A percentile compares a stretch with the other conserved stretches of the same genome.
phyloP scores from a whole-genome alignment of 2,797 vertebrate genomes.

The Oryzias dopingdopingensis region DNA sequence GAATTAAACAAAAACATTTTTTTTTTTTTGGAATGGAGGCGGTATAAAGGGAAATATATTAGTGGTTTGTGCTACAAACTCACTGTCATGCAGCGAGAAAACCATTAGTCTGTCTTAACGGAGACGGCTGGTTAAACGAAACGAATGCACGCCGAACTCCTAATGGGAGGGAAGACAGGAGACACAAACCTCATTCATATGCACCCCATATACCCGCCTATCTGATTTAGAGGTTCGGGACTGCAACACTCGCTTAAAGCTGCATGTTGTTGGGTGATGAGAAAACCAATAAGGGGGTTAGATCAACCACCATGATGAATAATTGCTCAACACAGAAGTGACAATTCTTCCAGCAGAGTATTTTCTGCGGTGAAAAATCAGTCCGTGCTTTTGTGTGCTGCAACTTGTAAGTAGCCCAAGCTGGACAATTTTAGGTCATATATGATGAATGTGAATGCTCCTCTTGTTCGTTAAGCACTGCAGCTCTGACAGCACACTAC shows the following conservation, averaged over 20 bases:
- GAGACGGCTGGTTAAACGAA: constrained; percentile 68
- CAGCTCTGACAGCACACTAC: constrained; percentile 41
- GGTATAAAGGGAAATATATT: constrained; percentile 31
- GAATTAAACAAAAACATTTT: constrained; percentile 24
- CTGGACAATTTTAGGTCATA: constrained; percentile 69
- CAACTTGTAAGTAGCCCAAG: constrained; percentile 39
- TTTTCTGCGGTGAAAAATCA: constrained; percentile 14
- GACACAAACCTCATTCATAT: constrained; percentile 72
- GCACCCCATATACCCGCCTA: constrained; percentile 57
- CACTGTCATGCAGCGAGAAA: constrained; percentile 57
- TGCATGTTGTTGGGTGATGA: constrained; percentile 35
- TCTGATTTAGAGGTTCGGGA: constrained; percentile 65
- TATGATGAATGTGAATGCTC: constrained; percentile 64
- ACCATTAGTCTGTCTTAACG: constrained; percentile 57
- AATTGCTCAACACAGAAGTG: constrained; percentile 21
- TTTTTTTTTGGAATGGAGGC: constrained; percentile 9
- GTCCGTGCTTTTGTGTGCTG: constrained; percentile 29
- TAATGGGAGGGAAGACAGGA: constrained; percentile 44
- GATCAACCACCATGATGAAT: constrained; percentile 40
- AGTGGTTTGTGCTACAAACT: constrained; percentile 37
- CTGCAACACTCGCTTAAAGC: constrained; percentile 51
- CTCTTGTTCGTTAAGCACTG: constrained; percentile 52
- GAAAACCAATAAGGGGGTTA: constrained; percentile 43
- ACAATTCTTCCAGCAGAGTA: constrained; percentile 13
- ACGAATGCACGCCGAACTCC: constrained; percentile 55